These are phyloP conservation scores for Chaenodraco wilsoni DNA, from an alignment of 2,797 vertebrate species.

Conservation along the genomic window DNA sequence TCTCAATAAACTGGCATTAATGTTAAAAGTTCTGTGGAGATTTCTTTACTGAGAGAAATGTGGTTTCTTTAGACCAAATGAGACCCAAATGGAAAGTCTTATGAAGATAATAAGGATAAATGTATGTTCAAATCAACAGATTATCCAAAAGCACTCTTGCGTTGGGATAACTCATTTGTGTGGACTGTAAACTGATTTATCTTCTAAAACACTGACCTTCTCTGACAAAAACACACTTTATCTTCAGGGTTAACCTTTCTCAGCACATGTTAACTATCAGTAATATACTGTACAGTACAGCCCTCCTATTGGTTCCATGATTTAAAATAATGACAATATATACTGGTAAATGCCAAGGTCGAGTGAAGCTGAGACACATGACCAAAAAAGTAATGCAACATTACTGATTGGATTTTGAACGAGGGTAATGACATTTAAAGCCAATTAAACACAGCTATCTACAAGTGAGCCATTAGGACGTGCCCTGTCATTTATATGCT, in stretches of 20 bases:
- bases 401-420: constrained; percentile 27
- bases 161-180: constrained; percentile 3
- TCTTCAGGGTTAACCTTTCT: constrained; percentile 20
- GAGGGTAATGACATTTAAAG: constrained; percentile 43
- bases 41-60: constrained; percentile 32
- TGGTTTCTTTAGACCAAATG: constrained; percentile 38
- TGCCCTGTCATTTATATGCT: constrained; percentile 22
- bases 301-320: constrained; percentile 2
- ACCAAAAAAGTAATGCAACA: constrained; percentile 22
- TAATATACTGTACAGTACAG: constrained; percentile 5
- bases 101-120: constrained; percentile 13
- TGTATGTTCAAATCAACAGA: constrained; percentile 17
- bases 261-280: constrained; percentile 9
- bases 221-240: constrained; percentile 16
- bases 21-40: constrained; percentile 17
- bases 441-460: constrained; percentile 18
- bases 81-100: constrained; percentile 25
- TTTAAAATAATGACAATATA: constrained; percentile 7
- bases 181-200: neutral
- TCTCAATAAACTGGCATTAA: constrained; percentile 45
- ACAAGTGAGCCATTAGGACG: constrained; percentile 22
- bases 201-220: constrained; percentile 2
- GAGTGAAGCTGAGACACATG: constrained; percentile 8
- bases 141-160: neutral
- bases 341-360: constrained; percentile 15